Conservation (phyloP, 2,797 vertebrate genomes). For the Chiloscyllium punctatum region DNA sequence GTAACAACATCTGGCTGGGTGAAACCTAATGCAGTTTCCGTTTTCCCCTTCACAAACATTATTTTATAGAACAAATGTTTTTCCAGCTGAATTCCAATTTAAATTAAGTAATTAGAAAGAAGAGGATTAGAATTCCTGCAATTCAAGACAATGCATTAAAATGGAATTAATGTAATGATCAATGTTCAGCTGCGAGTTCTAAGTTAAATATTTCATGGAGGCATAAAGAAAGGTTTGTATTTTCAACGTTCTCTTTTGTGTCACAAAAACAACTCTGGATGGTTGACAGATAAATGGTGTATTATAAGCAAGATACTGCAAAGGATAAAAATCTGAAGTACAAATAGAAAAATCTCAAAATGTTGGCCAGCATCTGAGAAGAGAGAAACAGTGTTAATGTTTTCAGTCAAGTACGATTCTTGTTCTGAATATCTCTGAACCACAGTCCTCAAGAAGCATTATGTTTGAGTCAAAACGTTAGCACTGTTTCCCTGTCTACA, state of each 20-base stretch:
- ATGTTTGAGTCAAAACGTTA: background rate
- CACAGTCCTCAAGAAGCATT: too few relatives aligned
- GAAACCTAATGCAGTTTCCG: too few relatives aligned
- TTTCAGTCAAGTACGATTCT: background rate
- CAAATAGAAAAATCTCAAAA: too few relatives aligned
- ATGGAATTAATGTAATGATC: background rate
- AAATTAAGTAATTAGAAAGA: background rate
- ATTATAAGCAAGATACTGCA: background rate
- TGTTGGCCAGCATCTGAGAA: background rate
- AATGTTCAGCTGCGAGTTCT: background rate
- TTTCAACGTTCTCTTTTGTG: background rate
- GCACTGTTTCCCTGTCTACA: too few relatives aligned
- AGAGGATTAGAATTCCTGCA: background rate
- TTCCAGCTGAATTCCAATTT: background rate
- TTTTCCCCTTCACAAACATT: too few relatives aligned
- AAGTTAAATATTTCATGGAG: background rate
- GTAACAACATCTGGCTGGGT: too few relatives aligned
- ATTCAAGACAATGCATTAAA: background rate
- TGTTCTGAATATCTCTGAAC: too few relatives aligned
- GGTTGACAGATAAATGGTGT: background rate
- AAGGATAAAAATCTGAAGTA: too few relatives aligned
- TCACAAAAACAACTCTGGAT: background rate
- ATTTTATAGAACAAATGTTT: background rate
- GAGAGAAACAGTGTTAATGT: background rate
- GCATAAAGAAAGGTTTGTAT: background rate